A percentile compares a stretch with the other conserved stretches of the same genome.
These are phyloP conservation scores for Hemichromis elongatus DNA, from an alignment of 2,113 vertebrate genomes.

Conservation along the genomic window DNA sequence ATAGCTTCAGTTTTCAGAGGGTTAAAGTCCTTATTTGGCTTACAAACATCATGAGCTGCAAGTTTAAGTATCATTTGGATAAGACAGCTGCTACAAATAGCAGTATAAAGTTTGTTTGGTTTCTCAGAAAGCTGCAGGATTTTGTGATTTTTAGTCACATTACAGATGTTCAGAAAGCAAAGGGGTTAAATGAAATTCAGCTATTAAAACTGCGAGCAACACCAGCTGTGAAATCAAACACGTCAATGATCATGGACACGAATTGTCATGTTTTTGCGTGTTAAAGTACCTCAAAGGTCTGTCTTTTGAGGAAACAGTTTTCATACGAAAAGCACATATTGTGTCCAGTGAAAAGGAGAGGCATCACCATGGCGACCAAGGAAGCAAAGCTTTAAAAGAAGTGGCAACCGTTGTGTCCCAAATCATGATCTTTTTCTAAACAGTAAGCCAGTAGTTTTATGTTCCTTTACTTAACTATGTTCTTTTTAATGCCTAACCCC, in stretches of 20 bases:
- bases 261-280: background rate
- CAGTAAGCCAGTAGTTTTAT: background rate
- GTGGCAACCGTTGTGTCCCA: background rate
- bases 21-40: background rate
- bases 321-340: background rate
- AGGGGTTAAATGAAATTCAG: background rate
- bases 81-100: background rate
- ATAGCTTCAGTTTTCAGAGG: background rate
- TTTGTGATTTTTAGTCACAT: background rate
- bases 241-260: background rate
- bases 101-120: background rate
- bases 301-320: background rate
- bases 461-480: background rate
- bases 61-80: background rate
- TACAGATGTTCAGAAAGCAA: background rate
- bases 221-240: background rate
- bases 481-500: background rate
- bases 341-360: background rate
- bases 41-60: background rate
- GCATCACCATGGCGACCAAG: background rate
- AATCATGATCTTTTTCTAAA: background rate
- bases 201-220: background rate
- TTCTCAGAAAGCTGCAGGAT: background rate
- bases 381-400: background rate
- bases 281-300: background rate